Evolutionary conservation across 1,140 invertebrate genomes (phyloP), one percentile per base, ranked within the genome.

Genomic region (Reticulitermes speratus): DNA sequence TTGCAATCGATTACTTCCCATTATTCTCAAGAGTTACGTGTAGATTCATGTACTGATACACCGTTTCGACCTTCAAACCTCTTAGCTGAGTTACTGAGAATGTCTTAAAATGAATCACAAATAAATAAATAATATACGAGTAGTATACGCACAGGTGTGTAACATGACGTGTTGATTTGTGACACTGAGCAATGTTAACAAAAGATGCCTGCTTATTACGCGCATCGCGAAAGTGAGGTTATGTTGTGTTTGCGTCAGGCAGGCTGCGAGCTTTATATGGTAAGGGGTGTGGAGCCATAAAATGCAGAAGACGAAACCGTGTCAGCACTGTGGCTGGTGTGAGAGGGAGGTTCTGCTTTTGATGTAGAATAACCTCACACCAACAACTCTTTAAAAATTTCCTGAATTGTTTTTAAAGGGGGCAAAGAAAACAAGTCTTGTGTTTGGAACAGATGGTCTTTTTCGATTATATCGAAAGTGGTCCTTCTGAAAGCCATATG

Each of bases 231-330:
- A 16, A 30, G n/a, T 75, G n/a, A 75, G 65, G n/a, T 30, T 75
- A 30, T 75, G 65, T 75, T 30, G 65, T 75, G 65, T 8, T n/a
- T 30, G 65, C 65, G 65, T n/a, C 65, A 75, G 65, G 25, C 65
- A 25, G 65, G 25, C 65, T 75, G 25, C 19, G 52, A 55, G 65
- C 65, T 25, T 55, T 55, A 21, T 48, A 48, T 48, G 19, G 59
- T 65, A 23, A 65, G 59, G 59, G 59, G 59, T 65, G 59, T 21
- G 59, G 21, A 65, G 59, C 59, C 59, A 65, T 65, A 65, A 65
- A 65, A 75, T 75, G 65, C 65, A 75, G 65, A 75, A 75, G 65
- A 75, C 65, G 65, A 75, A 75, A 75, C 65, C 65, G 65, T 75
- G 65, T 75, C 65, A 30, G n/a, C 65, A 30, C n/a, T 25, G n/a